phyloP scores from a whole-genome alignment of 2,888 invertebrate genomes.

The Conops quadrifasciatus region DNA sequence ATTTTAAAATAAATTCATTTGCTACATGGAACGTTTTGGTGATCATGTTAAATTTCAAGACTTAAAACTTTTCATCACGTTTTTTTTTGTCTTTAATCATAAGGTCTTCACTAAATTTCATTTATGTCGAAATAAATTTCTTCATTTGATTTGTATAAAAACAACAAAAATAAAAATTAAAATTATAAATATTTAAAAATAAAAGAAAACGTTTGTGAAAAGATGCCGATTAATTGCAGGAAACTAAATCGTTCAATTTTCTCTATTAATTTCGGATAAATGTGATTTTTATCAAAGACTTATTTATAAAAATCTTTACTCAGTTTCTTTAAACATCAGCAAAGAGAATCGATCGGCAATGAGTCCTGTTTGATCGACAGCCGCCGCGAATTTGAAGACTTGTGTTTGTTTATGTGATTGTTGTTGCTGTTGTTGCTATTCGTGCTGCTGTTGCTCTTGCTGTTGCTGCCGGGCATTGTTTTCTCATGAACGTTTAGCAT shows the following conservation, averaged over 20 bases:
- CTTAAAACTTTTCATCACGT: background rate
- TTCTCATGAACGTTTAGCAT: constrained; percentile 64
- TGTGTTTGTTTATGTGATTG: constrained; percentile 42
- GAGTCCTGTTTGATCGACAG: constrained; percentile 65
- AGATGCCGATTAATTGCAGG: background rate
- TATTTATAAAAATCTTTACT: constrained; percentile 10
- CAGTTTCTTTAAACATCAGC: constrained; percentile 58
- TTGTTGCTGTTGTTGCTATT: constrained; percentile 43
- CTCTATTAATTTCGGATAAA: background rate
- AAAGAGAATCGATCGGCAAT: constrained; percentile 64
- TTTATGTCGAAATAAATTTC: constrained; percentile 17
- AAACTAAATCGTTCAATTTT: background rate
- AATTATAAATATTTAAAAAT: background rate
- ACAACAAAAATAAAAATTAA: constrained; percentile 2
- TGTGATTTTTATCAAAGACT: background rate
- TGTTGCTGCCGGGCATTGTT: constrained; percentile 56
- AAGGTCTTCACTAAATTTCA: constrained; percentile 6
- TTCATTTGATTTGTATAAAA: background rate
- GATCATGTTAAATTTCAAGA: constrained; percentile 2
- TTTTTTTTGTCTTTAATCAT: background rate
- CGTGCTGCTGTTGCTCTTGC: constrained; percentile 41
- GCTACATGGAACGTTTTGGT: constrained; percentile 17
- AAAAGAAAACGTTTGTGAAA: background rate
- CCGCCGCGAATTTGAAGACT: constrained; percentile 56
- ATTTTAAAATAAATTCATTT: constrained; percentile 16